Evolutionary conservation across 1,140 invertebrate genomes (phyloP).

Genomic region (Drosophila neocordata): DNA sequence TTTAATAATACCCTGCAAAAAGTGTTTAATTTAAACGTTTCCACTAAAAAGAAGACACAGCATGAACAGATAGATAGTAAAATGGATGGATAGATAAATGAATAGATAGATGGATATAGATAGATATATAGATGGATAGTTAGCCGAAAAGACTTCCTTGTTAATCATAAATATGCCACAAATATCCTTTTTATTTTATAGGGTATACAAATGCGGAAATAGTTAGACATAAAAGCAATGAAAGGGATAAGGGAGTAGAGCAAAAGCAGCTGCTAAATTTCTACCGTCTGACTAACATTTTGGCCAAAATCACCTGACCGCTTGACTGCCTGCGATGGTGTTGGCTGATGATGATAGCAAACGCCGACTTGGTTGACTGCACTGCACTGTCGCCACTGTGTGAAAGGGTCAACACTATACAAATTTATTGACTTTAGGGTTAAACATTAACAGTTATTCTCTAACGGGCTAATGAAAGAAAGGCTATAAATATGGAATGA

Average conservation of each 20-base stretch:
- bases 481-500: background rate
- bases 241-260: background rate
- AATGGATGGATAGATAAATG: too few species aligned
- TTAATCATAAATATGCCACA: too few species aligned
- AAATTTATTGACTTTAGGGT: background rate
- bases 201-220: background rate
- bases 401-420: too few species aligned
- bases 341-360: constrained; percentile 9
- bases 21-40: too few species aligned
- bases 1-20: background rate
- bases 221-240: background rate
- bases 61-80: too few species aligned
- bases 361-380: constrained; percentile 10
- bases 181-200: too few species aligned
- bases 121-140: too few species aligned
- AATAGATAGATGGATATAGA: too few species aligned
- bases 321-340: constrained; percentile 17
- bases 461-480: background rate
- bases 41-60: too few species aligned
- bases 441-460: background rate
- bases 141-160: too few species aligned
- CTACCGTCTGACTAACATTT: constrained; percentile 6
- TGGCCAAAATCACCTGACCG: constrained; percentile 18
- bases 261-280: constrained; percentile 12
- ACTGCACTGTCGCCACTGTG: background rate